phyloP scores from a whole-genome alignment of 2,888 invertebrate species.

The Ashinkailepas kermadecensis region DNA sequence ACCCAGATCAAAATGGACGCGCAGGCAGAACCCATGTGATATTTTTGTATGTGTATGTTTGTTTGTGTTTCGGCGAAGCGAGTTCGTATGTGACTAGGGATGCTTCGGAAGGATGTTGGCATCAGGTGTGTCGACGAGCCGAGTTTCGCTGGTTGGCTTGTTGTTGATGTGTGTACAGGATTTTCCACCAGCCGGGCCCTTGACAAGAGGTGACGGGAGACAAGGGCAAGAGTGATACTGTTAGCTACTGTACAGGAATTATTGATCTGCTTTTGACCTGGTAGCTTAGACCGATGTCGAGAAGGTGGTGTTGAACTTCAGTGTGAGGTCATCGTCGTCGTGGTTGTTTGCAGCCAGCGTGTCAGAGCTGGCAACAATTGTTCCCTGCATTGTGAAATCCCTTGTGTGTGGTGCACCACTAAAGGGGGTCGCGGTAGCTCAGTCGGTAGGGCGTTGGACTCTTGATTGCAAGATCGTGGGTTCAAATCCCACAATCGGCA shows the following conservation, averaged over 20 bases:
- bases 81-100: neutral
- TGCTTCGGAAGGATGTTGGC: neutral
- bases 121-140: neutral
- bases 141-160: neutral
- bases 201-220: too few species aligned
- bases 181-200: neutral
- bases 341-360: too few species aligned
- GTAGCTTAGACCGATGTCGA: neutral
- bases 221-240: neutral
- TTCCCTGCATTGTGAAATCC: too few species aligned
- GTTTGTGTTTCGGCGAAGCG: neutral
- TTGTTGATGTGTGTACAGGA: neutral
- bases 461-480: too few species aligned
- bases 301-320: neutral
- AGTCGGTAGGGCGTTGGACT: too few species aligned
- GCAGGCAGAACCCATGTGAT: neutral
- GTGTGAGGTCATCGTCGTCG: too few species aligned
- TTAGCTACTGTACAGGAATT: neutral
- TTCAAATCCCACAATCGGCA: too few species aligned
- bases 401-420: too few species aligned
- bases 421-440: too few species aligned
- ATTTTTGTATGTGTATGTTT: slow-evolving; percentile 3
- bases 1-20: neutral
- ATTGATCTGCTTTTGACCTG: neutral
- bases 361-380: too few species aligned